Conservation (phyloP, 2,888 invertebrate species). For the Loripinus fragilis region DNA sequence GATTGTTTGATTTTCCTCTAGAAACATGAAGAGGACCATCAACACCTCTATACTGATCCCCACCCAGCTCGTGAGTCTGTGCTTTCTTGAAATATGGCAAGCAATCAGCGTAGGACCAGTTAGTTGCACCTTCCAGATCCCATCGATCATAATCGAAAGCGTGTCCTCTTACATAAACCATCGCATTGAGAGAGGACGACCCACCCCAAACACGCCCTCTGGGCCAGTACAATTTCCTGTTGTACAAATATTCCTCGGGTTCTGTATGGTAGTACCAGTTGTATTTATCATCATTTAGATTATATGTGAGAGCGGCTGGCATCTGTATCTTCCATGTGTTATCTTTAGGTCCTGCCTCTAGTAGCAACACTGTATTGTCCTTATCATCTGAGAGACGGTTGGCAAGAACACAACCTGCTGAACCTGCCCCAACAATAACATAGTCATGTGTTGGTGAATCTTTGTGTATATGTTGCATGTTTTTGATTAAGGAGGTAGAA, state of each 20-base stretch:
- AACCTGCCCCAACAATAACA: conserved; percentile 63
- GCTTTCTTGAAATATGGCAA: conserved; percentile 88
- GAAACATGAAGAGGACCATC: conserved; percentile 84
- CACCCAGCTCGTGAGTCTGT: conserved; percentile 84
- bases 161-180: conserved; percentile 90
- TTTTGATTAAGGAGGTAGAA: no score
- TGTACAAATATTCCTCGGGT: conserved; percentile 83
- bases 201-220: conserved; percentile 90
- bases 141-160: conserved; percentile 90
- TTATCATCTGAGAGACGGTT: conserved; percentile 83
- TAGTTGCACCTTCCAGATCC: conserved; percentile 92
- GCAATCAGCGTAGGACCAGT: conserved; percentile 89
- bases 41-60: conserved; percentile 84
- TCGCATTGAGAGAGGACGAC: conserved; percentile 92
- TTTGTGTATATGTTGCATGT: no score
- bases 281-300: conserved; percentile 83
- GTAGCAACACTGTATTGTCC: conserved; percentile 78
- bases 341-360: conserved; percentile 85
- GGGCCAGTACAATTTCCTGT: conserved; percentile 85
- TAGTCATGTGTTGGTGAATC: conserved; percentile 73
- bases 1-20: conserved; percentile 83
- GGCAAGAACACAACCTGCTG: conserved; percentile 85
- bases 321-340: conserved; percentile 84
- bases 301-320: conserved; percentile 86
- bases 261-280: conserved; percentile 85